Conservation (phyloP, 2,888 invertebrate genomes). For the Spicauda simplicius region DNA sequence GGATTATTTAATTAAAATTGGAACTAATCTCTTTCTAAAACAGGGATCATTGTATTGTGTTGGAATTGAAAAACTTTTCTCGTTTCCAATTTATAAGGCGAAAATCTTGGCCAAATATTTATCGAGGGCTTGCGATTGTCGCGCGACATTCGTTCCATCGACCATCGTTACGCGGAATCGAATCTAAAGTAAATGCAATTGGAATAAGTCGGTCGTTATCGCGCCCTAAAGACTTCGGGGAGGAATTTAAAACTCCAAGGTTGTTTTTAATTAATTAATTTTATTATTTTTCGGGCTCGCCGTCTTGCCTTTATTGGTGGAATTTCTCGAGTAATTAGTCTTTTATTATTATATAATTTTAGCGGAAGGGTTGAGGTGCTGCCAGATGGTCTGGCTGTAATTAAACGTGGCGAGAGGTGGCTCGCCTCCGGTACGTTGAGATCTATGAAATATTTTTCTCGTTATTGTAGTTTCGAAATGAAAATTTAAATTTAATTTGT, state of each 20-base stretch:
- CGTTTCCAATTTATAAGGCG: conserved; percentile 71
- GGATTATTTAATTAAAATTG: conserved; percentile 67
- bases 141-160: conserved; percentile 37
- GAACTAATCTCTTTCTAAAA: conserved; percentile 62
- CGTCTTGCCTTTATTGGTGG: conserved; percentile 80
- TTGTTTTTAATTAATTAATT: conserved; percentile 85
- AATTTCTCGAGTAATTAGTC: conserved; percentile 82
- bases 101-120: conserved; percentile 77
- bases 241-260: conserved; percentile 44
- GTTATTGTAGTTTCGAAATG: background rate
- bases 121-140: conserved; percentile 53
- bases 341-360: conserved; percentile 85
- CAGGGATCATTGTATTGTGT: conserved; percentile 62
- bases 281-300: conserved; percentile 78
- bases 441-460: conserved; percentile 32
- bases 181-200: conserved; percentile 37
- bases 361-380: conserved; percentile 76
- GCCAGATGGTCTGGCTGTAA: conserved; percentile 51
- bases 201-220: conserved; percentile 29
- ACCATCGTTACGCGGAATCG: conserved; percentile 39
- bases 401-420: conserved; percentile 35
- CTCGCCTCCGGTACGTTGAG: background rate
- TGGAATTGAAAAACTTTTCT: conserved; percentile 81
- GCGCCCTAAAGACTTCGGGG: conserved; percentile 29
- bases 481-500: conserved; percentile 1